Percentiles rank a stretch among this genome's conserved stretches.
Evolutionary conservation across 2,797 vertebrate genomes (phyloP).

Genomic region (Labeo calbasu): DNA sequence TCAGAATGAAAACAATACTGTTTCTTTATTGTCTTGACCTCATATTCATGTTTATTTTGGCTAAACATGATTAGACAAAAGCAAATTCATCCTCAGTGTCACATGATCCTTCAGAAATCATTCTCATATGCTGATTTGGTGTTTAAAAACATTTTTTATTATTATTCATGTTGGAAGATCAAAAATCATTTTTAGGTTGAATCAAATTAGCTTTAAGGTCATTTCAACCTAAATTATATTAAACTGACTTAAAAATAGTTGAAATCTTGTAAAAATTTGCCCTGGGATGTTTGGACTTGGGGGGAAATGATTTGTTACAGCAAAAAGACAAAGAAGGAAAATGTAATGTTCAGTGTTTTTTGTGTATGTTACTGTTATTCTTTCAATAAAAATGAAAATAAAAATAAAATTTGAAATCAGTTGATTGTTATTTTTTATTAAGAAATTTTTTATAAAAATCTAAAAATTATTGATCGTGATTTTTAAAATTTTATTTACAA

Average conservation of each 20-base stretch:
- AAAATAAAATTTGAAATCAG: not conserved
- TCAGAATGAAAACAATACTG: slow-evolving; percentile 23
- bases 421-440: no score
- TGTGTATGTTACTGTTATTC: no score
- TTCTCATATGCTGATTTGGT: not conserved
- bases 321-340: no score
- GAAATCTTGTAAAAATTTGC: no score
- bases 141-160: not conserved
- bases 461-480: no score
- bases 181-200: no score
- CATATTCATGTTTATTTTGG: slow-evolving; percentile 22
- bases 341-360: no score
- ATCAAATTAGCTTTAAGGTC: no score
- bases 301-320: no score
- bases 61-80: slow-evolving; percentile 6
- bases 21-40: slow-evolving; percentile 19
- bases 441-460: no score
- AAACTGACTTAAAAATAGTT: not conserved
- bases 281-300: no score
- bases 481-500: not conserved
- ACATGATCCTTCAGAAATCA: not conserved
- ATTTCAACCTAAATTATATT: not conserved
- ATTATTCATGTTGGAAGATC: not conserved
- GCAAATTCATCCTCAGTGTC: not conserved
- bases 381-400: no score